These are phyloP conservation scores for Plestiodon gilberti DNA, from an alignment of 2,113 vertebrate genomes.

Conservation along the genomic window DNA sequence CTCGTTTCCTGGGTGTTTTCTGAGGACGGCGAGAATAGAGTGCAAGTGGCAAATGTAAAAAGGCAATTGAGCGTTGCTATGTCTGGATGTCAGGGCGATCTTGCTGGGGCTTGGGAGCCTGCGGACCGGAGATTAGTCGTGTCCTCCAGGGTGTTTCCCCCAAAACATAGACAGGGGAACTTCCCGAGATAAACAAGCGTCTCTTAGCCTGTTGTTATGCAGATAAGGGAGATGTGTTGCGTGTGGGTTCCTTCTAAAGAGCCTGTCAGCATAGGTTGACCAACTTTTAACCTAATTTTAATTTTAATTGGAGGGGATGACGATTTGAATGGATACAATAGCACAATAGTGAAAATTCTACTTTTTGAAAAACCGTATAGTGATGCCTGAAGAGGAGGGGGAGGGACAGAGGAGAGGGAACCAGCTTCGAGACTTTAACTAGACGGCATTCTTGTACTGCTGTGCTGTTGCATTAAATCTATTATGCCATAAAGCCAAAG, in stretches of 20 bases:
- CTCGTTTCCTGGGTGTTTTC: slow-evolving; percentile 29
- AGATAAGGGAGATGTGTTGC: slow-evolving; percentile 78
- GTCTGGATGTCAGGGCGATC: slow-evolving; percentile 52
- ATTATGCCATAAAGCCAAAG: slow-evolving; percentile 67
- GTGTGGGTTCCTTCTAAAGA: slow-evolving; percentile 65
- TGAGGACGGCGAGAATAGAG: slow-evolving; percentile 57
- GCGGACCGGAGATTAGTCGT: slow-evolving; percentile 77
- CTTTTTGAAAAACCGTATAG: slow-evolving; percentile 49
- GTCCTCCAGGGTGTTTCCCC: slow-evolving; percentile 75
- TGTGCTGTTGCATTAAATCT: slow-evolving; percentile 70
- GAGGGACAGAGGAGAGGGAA: slow-evolving; percentile 55
- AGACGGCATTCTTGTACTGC: slow-evolving; percentile 72
- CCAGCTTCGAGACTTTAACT: slow-evolving; percentile 64
- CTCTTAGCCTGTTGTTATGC: slow-evolving; percentile 68
- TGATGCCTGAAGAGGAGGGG: neutral
- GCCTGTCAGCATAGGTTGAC: slow-evolving; percentile 30
- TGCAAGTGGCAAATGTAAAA: slow-evolving; percentile 61
- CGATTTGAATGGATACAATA: neutral
- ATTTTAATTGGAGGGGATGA: slow-evolving; percentile 13
- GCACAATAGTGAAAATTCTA: slow-evolving; percentile 41
- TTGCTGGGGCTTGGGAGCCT: slow-evolving; percentile 70
- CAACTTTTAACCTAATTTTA: slow-evolving; percentile 56
- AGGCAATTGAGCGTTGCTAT: slow-evolving; percentile 66
- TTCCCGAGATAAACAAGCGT: slow-evolving; percentile 75
- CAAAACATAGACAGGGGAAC: slow-evolving; percentile 71